These are phyloP conservation scores for Achlya flavicornis DNA, from an alignment of 2,888 invertebrate genomes.

Conservation along the genomic window DNA sequence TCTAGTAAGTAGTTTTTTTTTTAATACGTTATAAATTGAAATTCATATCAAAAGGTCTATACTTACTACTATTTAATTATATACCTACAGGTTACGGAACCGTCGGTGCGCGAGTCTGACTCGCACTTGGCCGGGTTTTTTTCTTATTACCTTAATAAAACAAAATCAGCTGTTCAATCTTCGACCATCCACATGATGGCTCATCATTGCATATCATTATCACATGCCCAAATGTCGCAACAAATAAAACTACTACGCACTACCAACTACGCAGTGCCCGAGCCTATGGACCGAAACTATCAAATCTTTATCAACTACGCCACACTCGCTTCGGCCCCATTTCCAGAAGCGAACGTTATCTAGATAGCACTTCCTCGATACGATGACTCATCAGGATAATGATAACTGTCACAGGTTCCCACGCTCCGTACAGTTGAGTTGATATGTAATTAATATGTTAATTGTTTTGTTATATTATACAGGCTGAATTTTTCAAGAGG, in stretches of 20 bases:
- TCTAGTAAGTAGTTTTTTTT: no score
- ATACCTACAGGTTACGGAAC: no score
- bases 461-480: background rate
- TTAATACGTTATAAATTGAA: no score
- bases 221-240: background rate
- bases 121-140: no score
- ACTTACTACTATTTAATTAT: no score
- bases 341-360: conserved; percentile 39
- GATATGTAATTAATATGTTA: no score
- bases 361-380: conserved; percentile 41
- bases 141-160: no score
- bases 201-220: background rate
- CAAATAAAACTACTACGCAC: conserved; percentile 30
- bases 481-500: no score
- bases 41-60: no score
- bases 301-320: conserved; percentile 31
- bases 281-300: conserved; percentile 31
- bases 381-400: conserved; percentile 44
- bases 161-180: no score
- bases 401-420: conserved; percentile 29
- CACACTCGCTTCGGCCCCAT: conserved; percentile 31
- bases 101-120: no score
- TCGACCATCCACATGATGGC: no score
- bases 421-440: conserved; percentile 23
- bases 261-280: conserved; percentile 36